Evolutionary conservation across 2,888 invertebrate species (phyloP).

Genomic region (Eugnorisma glareosa): DNA sequence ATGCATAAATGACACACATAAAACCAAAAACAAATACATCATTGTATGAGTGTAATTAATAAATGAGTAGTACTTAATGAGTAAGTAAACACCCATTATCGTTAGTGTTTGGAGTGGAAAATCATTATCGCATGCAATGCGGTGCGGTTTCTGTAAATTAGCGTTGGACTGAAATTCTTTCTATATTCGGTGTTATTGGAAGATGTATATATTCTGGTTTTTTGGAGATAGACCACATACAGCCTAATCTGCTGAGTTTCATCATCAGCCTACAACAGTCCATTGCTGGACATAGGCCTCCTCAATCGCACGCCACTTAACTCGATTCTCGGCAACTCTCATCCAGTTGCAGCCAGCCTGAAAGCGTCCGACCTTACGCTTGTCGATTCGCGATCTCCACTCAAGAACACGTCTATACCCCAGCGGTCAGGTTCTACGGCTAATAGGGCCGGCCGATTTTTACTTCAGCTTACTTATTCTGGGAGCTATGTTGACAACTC

Average conservation of each 20-base stretch:
- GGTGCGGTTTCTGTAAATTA: conserved; percentile 47
- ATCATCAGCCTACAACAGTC: too few species aligned
- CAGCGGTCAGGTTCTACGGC: too few species aligned
- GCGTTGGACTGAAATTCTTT: conserved; percentile 9
- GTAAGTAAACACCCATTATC: conserved; percentile 45
- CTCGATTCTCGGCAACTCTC: too few species aligned
- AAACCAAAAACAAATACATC: conserved; percentile 22
- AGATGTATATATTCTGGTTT: neutral
- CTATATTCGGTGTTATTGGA: neutral
- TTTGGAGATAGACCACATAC: neutral
- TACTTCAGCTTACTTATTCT: too few species aligned
- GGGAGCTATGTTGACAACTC: too few species aligned
- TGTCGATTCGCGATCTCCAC: too few species aligned
- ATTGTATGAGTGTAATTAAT: conserved; percentile 32
- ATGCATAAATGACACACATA: neutral
- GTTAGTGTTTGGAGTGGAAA: conserved; percentile 36
- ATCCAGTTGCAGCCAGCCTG: too few species aligned
- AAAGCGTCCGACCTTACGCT: too few species aligned
- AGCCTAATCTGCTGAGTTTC: neutral
- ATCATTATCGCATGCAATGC: conserved; percentile 47
- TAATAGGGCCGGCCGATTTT: too few species aligned
- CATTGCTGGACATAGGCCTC: too few species aligned
- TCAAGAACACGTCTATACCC: too few species aligned
- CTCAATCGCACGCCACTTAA: too few species aligned
- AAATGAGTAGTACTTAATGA: conserved; percentile 45